These are phyloP conservation scores for Hexactinellida sp. DNA, from an alignment of 37 sponge, comb jelly and placozoan species.

Conservation along the genomic window DNA sequence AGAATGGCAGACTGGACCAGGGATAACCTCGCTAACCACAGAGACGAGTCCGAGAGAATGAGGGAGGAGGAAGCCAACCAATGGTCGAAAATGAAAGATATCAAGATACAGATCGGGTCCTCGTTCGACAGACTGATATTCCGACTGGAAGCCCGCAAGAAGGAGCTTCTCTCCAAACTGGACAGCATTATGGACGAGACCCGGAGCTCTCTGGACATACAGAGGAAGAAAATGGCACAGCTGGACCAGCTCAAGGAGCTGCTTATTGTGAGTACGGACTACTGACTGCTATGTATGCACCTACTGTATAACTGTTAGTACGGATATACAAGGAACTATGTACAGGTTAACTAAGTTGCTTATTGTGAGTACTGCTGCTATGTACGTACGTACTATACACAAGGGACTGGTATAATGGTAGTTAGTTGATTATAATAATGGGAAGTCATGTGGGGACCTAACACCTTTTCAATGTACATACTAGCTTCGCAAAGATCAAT, in stretches of 20 bases:
- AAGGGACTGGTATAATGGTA: too few species aligned
- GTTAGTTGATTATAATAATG: too few species aligned
- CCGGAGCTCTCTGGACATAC: background rate
- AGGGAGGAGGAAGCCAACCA: background rate
- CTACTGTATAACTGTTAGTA: too few species aligned
- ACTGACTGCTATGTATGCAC: too few species aligned
- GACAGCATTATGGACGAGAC: background rate
- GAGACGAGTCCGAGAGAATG: background rate
- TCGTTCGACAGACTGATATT: background rate
- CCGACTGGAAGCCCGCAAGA: background rate
- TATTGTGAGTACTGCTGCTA: too few species aligned
- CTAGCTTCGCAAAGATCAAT: too few species aligned
- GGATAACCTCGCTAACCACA: background rate
- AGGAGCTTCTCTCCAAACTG: background rate
- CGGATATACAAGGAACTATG: too few species aligned
- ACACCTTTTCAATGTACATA: too few species aligned
- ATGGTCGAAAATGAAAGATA: background rate
- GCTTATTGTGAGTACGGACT: background rate
- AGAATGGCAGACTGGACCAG: background rate
- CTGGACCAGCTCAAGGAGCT: background rate
- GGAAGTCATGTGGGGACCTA: too few species aligned
- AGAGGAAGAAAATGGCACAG: conserved; percentile 11
- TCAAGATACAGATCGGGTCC: background rate
- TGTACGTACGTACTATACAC: too few species aligned
- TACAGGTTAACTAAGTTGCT: too few species aligned